Evolutionary conservation across 2,797 vertebrate genomes (phyloP), one percentile per base, ranked within the genome.

Genomic region (Sebastes iracundus): DNA sequence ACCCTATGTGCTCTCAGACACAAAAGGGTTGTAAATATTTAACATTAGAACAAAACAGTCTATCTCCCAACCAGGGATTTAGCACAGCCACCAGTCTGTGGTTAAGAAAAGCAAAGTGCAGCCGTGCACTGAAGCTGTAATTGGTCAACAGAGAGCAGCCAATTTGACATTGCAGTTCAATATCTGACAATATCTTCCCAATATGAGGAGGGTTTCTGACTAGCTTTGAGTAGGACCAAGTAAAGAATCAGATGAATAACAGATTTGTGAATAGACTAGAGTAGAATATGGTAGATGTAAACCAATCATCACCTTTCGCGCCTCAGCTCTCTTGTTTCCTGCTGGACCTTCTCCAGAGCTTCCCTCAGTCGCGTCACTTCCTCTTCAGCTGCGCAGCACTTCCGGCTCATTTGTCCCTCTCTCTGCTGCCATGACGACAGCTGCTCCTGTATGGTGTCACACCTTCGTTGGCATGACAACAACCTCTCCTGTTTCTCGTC

Each of bases 401-500:
- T 96, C 90, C 83, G 89, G 77, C 93, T 97, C 56, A 93, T 81
- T 69, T 96, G 95, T 81, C 96, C 94, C 91, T 96, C 95, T 86
- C 92, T 95, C 77, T 87, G 93, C 79, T 96, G 94, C 93, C 96
- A 97, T 80, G 90, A 91, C 72, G 86, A 92, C 85, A 97, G 83
- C 87, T 97, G 95, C 87, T 97, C 95, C 93, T 97, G 95, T 84
- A 97, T 84, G 70, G 83, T 91, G 90, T 95, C 92, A 80, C 95
- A 96, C 68, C 90, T 94, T 90, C 91, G 95, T 82, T 97, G 96
- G 93, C 95, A 97, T 91, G 94, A 92, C 46, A 94, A 95, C 92
- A 95, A 93, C 75, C 88, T 95, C 72, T 96, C 93, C 33, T 97
- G 95, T 94, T 96, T 97, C 79, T 97, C 97, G 91, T 95, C 96